Conservation (phyloP, 2,888 invertebrate genomes). For the Coleophora flavipennella region DNA sequence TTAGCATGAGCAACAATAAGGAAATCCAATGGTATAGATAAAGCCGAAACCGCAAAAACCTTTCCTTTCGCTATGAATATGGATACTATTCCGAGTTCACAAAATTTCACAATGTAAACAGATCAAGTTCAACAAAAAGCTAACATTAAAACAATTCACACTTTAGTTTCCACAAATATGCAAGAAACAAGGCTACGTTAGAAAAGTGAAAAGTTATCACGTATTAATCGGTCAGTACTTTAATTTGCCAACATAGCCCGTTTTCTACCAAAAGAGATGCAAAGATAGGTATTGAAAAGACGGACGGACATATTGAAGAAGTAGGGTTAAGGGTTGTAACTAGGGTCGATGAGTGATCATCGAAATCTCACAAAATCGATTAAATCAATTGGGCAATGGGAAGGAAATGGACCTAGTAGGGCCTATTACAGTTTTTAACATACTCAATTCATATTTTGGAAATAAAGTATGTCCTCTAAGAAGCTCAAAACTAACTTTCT, state of each 20-base stretch:
- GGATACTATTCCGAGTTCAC: conserved; percentile 44
- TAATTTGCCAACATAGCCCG: conserved; percentile 66
- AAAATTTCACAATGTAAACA: conserved; percentile 66
- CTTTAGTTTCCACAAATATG: conserved; percentile 22
- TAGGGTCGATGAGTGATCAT: neutral
- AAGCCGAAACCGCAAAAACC: conserved; percentile 35
- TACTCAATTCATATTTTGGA: too few species aligned
- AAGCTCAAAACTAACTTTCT: too few species aligned
- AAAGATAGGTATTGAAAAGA: conserved; percentile 14
- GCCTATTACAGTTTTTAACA: too few species aligned
- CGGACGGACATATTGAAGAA: conserved; percentile 36
- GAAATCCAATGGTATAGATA: neutral
- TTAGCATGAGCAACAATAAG: too few species aligned
- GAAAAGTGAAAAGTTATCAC: conserved; percentile 45
- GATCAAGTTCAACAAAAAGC: conserved; percentile 32
- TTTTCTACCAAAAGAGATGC: conserved; percentile 45
- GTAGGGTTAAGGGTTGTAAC: conserved; percentile 5
- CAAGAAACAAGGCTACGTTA: conserved; percentile 23
- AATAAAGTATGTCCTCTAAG: too few species aligned
- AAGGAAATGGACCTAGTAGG: too few species aligned
- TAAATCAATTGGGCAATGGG: too few species aligned
- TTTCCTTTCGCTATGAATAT: conserved; percentile 48
- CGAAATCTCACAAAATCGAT: neutral
- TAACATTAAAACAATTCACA: conserved; percentile 22
- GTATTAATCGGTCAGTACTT: conserved; percentile 42